Evolutionary conservation across 2,888 invertebrate species (phyloP).

Genomic region (Boloria euphrosyne): DNA sequence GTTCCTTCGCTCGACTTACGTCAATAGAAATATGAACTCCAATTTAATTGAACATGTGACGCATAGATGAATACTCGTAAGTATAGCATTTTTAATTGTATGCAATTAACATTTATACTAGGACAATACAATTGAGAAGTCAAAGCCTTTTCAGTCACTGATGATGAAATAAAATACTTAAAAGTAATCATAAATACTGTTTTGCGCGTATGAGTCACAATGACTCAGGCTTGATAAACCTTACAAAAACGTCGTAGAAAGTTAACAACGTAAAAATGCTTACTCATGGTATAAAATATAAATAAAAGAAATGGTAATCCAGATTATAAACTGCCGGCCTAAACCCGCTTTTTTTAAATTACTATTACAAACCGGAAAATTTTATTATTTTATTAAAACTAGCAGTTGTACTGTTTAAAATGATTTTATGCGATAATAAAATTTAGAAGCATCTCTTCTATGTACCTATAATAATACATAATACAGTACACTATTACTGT

Average conservation of each 20-base stretch:
- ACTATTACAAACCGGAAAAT: too few species aligned
- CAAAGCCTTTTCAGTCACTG: too few species aligned
- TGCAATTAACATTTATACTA: neutral
- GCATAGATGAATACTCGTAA: neutral
- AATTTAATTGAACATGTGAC: constrained; percentile 14
- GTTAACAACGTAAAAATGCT: constrained; percentile 11
- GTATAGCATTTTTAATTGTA: neutral
- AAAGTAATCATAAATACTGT: neutral
- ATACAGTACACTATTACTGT: too few species aligned
- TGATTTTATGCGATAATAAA: too few species aligned
- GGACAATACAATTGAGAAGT: too few species aligned
- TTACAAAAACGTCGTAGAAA: constrained; percentile 11
- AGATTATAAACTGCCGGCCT: too few species aligned
- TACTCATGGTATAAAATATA: neutral
- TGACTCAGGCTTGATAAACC: constrained; percentile 18
- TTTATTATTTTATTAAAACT: too few species aligned
- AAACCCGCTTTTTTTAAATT: too few species aligned
- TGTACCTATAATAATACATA: too few species aligned
- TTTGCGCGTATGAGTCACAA: constrained; percentile 23
- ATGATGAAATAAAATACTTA: neutral
- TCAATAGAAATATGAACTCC: constrained; percentile 17
- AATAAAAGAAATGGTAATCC: too few species aligned
- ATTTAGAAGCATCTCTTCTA: too few species aligned
- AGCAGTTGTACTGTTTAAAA: too few species aligned
- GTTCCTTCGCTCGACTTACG: constrained; percentile 11